Base-by-base conservation (phyloP, 2,797 vertebrate genomes). In the Myotis pilosus region DNA sequence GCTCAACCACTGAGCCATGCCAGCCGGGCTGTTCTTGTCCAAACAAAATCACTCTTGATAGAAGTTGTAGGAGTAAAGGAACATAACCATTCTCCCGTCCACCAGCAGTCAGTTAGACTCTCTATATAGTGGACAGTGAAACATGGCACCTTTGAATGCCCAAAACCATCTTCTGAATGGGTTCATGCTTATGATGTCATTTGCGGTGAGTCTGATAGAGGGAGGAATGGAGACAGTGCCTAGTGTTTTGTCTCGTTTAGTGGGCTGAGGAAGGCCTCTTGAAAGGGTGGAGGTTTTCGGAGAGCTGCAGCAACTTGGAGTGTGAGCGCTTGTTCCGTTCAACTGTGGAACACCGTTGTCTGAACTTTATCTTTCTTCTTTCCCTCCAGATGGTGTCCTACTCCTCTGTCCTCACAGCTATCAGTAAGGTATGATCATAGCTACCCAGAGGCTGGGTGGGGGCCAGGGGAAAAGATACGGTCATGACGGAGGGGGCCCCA, bases 321-420 rank as follows among this genome's bases (percentile, higher is more conserved):
- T 38, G 17, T 0, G 53, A 6, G 3, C 1, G 0, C 87, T 91
- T 68, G 55, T 66, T 69, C n/a, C 41, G 87, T 3, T 57, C 25
- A 17, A 28, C 53, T 6, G 1, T 2, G 19, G 49, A 19, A 33
- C 0, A 19, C 74, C 69, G 36, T 57, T 55, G 30, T 47, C 87
- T 94, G 79, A 97, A 25, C 19, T 72, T 1, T 8, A 4, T 41
- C 33, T 4, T 47, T 57, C 47, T 90, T 91, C 94, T 8, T 97
- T 78, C 95, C 20, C 91, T 94, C 53, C 66, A 99, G 99, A 99
- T 99, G 99, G 99, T 99, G 98, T 99, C 99, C n/a, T 99, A 99
- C 96, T 99, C 99, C 89, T 99, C 99, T 33, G 99, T 99, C 38
- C 98, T 99, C 87, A 99, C 97, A 53, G 99, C 99, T 92, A 98